These are phyloP conservation scores for Stomatorhinus ivindoensis DNA, from an alignment of 2,113 vertebrate genomes.

Conservation along the genomic window DNA sequence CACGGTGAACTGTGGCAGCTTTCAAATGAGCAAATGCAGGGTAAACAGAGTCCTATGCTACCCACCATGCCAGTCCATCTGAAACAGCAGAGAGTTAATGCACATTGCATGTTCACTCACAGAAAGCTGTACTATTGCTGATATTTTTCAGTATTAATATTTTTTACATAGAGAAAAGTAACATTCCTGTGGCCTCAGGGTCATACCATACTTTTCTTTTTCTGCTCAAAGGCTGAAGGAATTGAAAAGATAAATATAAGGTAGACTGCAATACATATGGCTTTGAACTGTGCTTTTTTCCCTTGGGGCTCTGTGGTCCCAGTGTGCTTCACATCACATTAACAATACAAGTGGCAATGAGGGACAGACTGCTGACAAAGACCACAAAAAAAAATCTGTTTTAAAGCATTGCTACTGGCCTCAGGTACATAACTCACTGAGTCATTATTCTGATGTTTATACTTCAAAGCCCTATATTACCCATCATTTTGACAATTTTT, in stretches of 20 bases:
- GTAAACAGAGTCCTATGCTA: neutral
- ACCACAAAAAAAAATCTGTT: constrained; percentile 16
- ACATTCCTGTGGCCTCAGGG: neutral
- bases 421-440: neutral
- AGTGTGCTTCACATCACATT: constrained; percentile 28
- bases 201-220: neutral
- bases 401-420: constrained; percentile 26
- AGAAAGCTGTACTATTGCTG: neutral
- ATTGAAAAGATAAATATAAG: neutral
- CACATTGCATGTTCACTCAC: neutral
- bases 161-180: neutral
- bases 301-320: constrained; percentile 28
- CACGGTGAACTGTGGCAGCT: neutral
- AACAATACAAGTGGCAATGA: constrained; percentile 24
- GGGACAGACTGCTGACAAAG: constrained; percentile 24
- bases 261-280: neutral
- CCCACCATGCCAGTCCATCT: neutral
- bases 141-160: neutral
- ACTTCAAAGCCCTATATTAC: neutral
- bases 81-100: neutral
- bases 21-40: neutral
- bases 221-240: neutral
- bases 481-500: neutral
- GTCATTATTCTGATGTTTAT: neutral
- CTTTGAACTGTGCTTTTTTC: constrained; percentile 30